A percentile compares a stretch with the other conserved stretches of the same genome.
Conservation (phyloP, 2,797 vertebrate species). For the Phoeniculus purpureus region DNA sequence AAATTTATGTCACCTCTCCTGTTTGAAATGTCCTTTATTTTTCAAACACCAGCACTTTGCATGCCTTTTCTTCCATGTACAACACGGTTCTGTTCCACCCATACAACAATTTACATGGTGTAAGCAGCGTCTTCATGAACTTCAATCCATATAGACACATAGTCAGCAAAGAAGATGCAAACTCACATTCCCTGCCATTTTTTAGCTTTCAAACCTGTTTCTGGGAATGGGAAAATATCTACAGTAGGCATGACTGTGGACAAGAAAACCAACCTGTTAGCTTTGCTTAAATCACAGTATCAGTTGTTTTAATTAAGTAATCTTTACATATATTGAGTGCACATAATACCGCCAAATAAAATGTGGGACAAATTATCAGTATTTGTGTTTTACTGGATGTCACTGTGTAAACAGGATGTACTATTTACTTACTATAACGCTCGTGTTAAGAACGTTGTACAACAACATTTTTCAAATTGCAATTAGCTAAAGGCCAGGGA, state of each 20-base stretch:
- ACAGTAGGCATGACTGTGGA: not conserved
- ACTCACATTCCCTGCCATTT: not conserved
- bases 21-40: not conserved
- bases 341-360: constrained; percentile 1
- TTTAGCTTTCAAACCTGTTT: constrained; percentile 1
- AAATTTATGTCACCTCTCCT: not conserved
- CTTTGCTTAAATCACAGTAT: not conserved
- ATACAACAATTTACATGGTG: not conserved
- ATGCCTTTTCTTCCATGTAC: not conserved
- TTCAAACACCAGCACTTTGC: not conserved
- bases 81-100: not conserved
- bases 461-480: not conserved
- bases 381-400: not conserved
- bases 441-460: not conserved
- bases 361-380: not conserved
- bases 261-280: not conserved
- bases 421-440: not conserved
- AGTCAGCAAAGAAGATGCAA: not conserved
- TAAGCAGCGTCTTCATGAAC: not conserved
- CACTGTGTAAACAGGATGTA: not conserved
- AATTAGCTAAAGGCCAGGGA: not conserved
- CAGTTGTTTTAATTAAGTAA: not conserved
- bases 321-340: not conserved
- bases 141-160: not conserved
- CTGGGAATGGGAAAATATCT: not conserved